Base-by-base conservation (phyloP, 2,888 invertebrate genomes). In the Parnassius glacialis region DNA sequence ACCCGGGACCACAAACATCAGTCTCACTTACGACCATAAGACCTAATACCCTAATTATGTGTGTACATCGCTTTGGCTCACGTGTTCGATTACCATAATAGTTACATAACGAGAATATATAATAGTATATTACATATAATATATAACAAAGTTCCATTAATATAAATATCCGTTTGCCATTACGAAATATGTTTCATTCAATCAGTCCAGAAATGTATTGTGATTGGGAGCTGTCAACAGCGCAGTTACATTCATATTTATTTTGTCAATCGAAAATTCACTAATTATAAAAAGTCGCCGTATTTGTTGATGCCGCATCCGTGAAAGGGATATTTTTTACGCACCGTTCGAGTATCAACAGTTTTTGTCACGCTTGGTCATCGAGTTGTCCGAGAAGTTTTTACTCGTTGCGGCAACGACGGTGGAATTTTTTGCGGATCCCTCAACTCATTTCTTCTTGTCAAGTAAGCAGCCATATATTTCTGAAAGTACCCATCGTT, bases 391-490 rank as follows among this genome's bases (percentile, higher is more conserved):
- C 79, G 75, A 74, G 72, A 66, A 74, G 83, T 90, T 90, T 90
- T 90, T 90, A 87, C 81, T 70, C 73, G 69, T 66, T 73, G 69
- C 77, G 77, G 76, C 78, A 72, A 73, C 74, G 74, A 70, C 79
- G 73, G 74, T 63, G 74, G 74, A 77, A 50, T 83, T 90, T 90
- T 90, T 90, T 88, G 88, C 80, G 73, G 68, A 70, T 71, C 75
- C 75, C 69, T 80, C 74, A 83, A 81, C 83, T 86, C 87, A 87
- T 87, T 84, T 81, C 78, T 71, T 76, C 75, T 74, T 77, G 80
- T 82, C 85, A 81, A 87, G 80, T 77, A 78, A 84, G 83, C 81
- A 80, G 75, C 83, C 83, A 83, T 87, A 88, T 81, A 85, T 88
- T 87, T 85, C 79, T 77, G 81, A 78, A 79, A 79, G 76, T 75